These are phyloP conservation scores for Muscidifurax raptorellus DNA, from an alignment of 1,140 invertebrate genomes.

Conservation along the genomic window DNA sequence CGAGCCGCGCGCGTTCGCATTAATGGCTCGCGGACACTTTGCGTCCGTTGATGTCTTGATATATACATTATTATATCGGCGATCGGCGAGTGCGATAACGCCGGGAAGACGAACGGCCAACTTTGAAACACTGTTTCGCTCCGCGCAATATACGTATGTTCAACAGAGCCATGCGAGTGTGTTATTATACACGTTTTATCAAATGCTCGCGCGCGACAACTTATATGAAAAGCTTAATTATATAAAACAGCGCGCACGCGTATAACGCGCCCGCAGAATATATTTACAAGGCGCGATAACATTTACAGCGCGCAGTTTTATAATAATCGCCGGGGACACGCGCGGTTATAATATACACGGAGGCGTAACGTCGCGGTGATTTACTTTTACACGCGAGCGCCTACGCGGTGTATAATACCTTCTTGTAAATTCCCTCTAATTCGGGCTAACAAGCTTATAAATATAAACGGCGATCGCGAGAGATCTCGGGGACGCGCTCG, in stretches of 20 bases:
- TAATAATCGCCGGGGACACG: background rate
- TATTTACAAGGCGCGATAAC: background rate
- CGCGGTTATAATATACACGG: background rate
- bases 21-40: conserved; percentile 36
- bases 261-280: background rate
- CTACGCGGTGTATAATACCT: background rate
- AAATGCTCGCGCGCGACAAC: too few species aligned
- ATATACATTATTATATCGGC: background rate
- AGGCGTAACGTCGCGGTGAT: conserved; percentile 11
- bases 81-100: background rate
- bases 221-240: background rate
- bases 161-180: background rate
- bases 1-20: conserved; percentile 12
- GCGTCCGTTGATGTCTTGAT: conserved; percentile 37
- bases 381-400: conserved; percentile 23
- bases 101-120: background rate
- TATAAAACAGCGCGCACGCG: background rate
- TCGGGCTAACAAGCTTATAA: conserved; percentile 18
- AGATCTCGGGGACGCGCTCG: background rate
- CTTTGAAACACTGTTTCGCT: conserved; percentile 21
- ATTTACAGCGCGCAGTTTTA: background rate
- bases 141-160: background rate
- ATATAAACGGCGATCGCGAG: background rate
- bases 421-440: conserved; percentile 34
- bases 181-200: too few species aligned